Percentiles rank a stretch among this genome's conserved stretches.
Conservation (phyloP, 2,113 vertebrate species). For the Anhinga anhinga region DNA sequence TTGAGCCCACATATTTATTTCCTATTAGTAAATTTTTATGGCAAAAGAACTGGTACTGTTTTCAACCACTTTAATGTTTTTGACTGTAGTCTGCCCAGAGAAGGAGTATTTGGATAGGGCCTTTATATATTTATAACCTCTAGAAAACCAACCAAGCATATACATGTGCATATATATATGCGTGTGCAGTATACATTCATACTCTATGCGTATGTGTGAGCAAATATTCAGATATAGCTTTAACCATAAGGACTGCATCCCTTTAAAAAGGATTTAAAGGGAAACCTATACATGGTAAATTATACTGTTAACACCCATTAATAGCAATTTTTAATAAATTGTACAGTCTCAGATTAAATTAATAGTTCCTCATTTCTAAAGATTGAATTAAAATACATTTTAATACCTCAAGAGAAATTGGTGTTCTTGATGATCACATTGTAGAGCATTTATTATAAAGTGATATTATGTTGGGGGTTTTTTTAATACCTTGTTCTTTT, state of each 20-base stretch:
- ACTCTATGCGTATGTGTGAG: no score
- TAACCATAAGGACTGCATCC: not conserved
- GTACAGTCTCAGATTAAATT: not conserved
- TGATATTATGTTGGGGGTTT: accelerated
- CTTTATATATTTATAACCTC: not conserved
- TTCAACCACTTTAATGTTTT: not conserved
- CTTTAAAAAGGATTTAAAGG: not conserved
- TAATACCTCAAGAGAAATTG: not conserved
- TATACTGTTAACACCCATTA: not conserved
- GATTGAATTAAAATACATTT: not conserved
- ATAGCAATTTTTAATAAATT: not conserved
- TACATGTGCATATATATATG: not conserved
- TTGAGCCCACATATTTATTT: not conserved
- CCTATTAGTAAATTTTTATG: not conserved
- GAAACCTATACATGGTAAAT: not conserved
- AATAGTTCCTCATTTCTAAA: not conserved
- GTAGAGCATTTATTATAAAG: not conserved
- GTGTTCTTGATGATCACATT: not conserved
- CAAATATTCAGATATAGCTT: not conserved
- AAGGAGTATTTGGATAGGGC: not conserved
- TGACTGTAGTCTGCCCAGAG: not conserved
- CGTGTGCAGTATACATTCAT: not conserved
- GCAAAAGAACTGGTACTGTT: not conserved
- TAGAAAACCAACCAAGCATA: not conserved
- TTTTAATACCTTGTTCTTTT: not conserved